A percentile compares a stretch with the other conserved stretches of the same genome.
Evolutionary conservation across 64 coral and sea anemone genomes (phyloP).

Genomic region (Stichodactyla helianthus): DNA sequence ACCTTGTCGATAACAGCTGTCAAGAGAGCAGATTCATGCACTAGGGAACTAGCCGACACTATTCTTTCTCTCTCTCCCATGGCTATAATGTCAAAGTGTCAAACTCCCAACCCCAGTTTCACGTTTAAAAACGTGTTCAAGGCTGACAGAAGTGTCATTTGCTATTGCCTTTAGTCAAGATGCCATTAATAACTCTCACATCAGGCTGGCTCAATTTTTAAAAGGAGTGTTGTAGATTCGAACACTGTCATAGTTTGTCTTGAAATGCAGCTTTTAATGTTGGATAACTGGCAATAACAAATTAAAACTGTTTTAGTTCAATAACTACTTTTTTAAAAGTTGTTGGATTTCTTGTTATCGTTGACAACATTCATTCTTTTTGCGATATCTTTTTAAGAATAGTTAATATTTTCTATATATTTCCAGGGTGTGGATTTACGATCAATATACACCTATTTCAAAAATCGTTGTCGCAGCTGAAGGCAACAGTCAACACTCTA

Average conservation of each 20-base stretch:
- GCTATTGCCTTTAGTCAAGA: neutral
- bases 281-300: neutral
- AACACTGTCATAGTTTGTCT: no score
- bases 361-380: neutral
- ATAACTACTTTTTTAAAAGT: neutral
- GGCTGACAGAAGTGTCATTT: neutral
- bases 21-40: neutral
- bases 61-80: neutral
- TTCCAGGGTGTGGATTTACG: no score
- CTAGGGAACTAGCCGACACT: neutral
- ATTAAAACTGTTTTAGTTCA: neutral
- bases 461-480: no score
- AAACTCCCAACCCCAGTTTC: neutral
- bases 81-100: neutral
- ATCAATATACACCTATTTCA: no score
- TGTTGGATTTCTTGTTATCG: neutral
- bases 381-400: neutral
- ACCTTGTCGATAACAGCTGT: neutral
- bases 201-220: no score
- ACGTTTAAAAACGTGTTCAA: neutral
- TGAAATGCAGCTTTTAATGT: no score
- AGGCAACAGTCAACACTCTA: no score
- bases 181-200: no score
- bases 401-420: neutral
- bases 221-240: no score